A percentile compares a stretch with the other conserved stretches of the same genome.
These are phyloP conservation scores for Zapornia atra DNA, from an alignment of 2,113 vertebrate genomes.

Conservation along the genomic window DNA sequence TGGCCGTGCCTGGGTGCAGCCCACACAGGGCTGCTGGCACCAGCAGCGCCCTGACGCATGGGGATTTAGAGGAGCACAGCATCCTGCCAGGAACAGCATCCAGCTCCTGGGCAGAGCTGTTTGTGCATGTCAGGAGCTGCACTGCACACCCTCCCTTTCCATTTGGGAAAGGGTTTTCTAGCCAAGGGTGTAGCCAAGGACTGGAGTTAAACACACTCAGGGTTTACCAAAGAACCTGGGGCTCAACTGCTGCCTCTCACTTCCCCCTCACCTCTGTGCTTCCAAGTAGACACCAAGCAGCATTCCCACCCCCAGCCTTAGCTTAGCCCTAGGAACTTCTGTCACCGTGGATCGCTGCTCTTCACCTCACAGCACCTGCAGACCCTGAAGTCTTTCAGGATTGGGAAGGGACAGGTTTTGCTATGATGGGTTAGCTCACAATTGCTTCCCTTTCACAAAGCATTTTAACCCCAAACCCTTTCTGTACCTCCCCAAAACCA, in stretches of 20 bases:
- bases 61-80: neutral
- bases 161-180: neutral
- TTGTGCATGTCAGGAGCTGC: neutral
- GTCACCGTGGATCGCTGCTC: neutral
- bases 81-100: neutral
- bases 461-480: neutral
- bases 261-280: neutral
- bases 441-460: neutral
- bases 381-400: neutral
- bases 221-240: neutral
- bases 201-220: neutral
- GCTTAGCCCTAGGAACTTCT: neutral
- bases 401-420: neutral
- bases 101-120: neutral
- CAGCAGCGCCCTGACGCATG: neutral
- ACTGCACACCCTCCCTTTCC: accelerated
- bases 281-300: neutral
- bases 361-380: neutral
- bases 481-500: neutral
- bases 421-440: neutral
- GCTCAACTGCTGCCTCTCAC: neutral
- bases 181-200: neutral
- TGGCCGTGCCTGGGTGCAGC: neutral
- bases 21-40: accelerated
- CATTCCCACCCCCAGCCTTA: accelerated